Evolutionary conservation across 2,113 vertebrate species (phyloP).

Genomic region (Oophaga pumilio): DNA sequence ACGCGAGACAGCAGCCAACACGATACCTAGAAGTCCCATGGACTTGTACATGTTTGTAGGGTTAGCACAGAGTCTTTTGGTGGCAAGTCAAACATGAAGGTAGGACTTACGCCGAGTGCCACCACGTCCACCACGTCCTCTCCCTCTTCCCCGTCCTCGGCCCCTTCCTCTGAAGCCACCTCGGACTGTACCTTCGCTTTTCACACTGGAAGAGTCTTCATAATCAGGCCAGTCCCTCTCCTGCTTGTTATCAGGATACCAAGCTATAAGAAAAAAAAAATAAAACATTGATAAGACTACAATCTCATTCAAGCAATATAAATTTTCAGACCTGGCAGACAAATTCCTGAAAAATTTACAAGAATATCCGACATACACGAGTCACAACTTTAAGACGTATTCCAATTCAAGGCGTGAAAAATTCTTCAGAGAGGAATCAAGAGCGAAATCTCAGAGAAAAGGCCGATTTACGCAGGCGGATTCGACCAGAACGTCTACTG

Average conservation of each 20-base stretch:
- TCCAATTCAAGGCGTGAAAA: too few species aligned
- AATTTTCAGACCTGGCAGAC: too few species aligned
- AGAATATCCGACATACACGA: too few species aligned
- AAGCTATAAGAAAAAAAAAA: slow-evolving; percentile 68
- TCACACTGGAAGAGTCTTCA: slow-evolving; percentile 95
- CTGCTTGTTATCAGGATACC: slow-evolving; percentile 89
- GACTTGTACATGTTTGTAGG: neutral
- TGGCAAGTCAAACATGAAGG: too few species aligned
- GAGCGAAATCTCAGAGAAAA: too few species aligned
- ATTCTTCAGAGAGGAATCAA: too few species aligned
- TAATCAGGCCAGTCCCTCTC: slow-evolving; percentile 92
- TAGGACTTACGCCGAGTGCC: slow-evolving; percentile 71
- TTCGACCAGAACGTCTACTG: too few species aligned
- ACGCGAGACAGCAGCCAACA: neutral
- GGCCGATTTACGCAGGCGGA: too few species aligned
- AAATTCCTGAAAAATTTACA: too few species aligned
- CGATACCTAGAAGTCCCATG: neutral
- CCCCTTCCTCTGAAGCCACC: slow-evolving; percentile 90
- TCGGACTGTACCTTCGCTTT: slow-evolving; percentile 92
- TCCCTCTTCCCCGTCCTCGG: slow-evolving; percentile 85
- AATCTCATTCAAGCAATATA: too few species aligned
- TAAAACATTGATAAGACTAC: neutral
- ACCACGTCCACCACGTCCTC: slow-evolving; percentile 86
- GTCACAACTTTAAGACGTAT: too few species aligned
- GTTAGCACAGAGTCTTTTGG: too few species aligned